Conservation (phyloP, 2,113 vertebrate species). For the Prolemur simus region DNA sequence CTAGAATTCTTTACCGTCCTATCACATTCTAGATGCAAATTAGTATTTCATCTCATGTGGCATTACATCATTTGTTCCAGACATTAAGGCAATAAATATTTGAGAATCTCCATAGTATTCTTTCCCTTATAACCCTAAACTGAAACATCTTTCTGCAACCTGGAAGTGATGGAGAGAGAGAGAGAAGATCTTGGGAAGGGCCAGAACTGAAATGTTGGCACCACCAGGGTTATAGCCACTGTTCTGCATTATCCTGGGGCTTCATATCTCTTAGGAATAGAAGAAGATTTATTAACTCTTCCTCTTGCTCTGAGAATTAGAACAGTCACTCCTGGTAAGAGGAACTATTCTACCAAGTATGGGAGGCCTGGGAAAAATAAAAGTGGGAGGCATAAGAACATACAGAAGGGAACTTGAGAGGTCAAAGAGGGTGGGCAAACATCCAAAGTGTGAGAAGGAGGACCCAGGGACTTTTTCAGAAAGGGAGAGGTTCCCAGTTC, state of each 20-base stretch:
- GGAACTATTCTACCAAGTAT: background rate
- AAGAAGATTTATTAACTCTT: background rate
- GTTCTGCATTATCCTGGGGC: background rate
- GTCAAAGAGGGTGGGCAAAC: background rate
- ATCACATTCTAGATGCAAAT: background rate
- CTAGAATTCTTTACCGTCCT: background rate
- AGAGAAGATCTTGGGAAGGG: background rate
- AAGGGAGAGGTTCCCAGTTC: background rate
- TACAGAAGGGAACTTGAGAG: background rate
- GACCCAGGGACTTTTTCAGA: background rate
- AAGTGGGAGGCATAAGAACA: background rate
- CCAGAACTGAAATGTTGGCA: background rate
- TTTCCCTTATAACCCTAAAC: background rate
- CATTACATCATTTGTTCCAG: background rate
- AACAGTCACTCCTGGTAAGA: background rate
- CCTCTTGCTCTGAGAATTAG: background rate
- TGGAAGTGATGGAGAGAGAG: background rate
- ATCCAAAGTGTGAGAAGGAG: background rate
- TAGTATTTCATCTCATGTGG: background rate
- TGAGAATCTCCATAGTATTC: background rate
- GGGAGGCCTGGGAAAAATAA: background rate
- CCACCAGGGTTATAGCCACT: background rate
- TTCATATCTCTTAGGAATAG: background rate
- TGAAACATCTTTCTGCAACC: fast-evolving
- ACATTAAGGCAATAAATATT: background rate